Evolutionary conservation across 2,797 vertebrate species (phyloP), one percentile per base, ranked within the genome.

Genomic region (Tenualosa thibaudeaui): DNA sequence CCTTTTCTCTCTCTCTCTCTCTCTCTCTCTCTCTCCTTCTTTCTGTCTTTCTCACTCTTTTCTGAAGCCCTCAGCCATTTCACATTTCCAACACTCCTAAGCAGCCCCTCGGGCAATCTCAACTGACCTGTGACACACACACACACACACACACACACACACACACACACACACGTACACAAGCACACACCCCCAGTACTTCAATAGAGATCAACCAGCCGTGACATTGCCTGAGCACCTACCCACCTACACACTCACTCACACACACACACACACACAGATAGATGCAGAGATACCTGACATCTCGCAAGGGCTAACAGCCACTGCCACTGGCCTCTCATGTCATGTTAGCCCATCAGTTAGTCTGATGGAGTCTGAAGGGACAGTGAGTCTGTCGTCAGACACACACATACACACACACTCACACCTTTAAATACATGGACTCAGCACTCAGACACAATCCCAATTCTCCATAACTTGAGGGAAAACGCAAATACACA

Each of bases 291-390:
- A 65, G 9, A 19, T 78, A 78, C 15, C 71, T 43, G 71, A 46
- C 71, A 78, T 40, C 26, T 43, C 7, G 13, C 71, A 1, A 43
- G 37, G 4, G 71, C 37, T 78, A 78, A 22, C 71, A 46, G 71
- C 71, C 71, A 78, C 71, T 78, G 71, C 40, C 5, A 78, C 71
- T 22, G 71, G 43, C 17, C 40, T 78, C 71, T 46, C 40, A 46
- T 56, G 71, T 78, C 71, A 78, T 78, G 71, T 78, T 46, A 78
- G 71, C 15, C 71, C 40, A 78, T 78, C 71, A 22, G 37, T 78
- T 78, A 40, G 5, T 46, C 40, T 46, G 71, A 17, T 56, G 54
- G 19, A 22, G 17, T 56, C 19, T 56, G 5, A 17, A 56, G 54
- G 17, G 22, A 5, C 71, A 46, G 71, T 19, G 40, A 78, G 40